These are phyloP conservation scores for Murina feae DNA, from an alignment of 2,113 vertebrate species.

Conservation along the genomic window DNA sequence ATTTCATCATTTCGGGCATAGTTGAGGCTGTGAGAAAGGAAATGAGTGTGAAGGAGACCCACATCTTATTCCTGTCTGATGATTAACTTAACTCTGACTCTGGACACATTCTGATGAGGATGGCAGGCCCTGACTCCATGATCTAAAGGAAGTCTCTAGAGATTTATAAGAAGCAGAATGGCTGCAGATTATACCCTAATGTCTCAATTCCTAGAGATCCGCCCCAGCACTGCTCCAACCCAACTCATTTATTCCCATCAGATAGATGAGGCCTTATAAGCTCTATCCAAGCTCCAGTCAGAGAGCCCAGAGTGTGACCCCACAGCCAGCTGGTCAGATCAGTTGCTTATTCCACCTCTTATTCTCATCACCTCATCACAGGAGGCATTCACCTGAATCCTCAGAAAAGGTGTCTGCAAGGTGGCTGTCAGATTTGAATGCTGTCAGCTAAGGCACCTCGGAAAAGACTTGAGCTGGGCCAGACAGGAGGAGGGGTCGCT, in stretches of 20 bases:
- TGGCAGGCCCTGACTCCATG: neutral
- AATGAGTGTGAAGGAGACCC: neutral
- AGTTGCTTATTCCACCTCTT: neutral
- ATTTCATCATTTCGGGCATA: neutral
- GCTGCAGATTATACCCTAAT: neutral
- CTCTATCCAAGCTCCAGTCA: neutral
- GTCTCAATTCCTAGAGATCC: neutral
- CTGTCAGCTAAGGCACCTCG: neutral
- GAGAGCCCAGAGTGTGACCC: neutral
- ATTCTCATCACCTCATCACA: neutral
- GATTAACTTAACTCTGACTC: neutral
- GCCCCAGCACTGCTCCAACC: neutral
- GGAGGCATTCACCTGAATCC: neutral
- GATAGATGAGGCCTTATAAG: neutral
- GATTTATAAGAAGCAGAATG: neutral
- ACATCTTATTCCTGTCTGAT: neutral
- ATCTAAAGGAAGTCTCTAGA: neutral
- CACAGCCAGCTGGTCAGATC: neutral
- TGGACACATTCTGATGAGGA: neutral
- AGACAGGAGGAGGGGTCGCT: neutral
- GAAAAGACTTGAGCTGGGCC: neutral
- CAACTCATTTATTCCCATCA: neutral
- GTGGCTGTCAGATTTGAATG: neutral
- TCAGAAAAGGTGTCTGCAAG: neutral
- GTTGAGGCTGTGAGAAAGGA: neutral